Evolutionary conservation across 1,140 invertebrate species (phyloP), one percentile per base, ranked within the genome.

Genomic region (Alviniconcha marisindica): DNA sequence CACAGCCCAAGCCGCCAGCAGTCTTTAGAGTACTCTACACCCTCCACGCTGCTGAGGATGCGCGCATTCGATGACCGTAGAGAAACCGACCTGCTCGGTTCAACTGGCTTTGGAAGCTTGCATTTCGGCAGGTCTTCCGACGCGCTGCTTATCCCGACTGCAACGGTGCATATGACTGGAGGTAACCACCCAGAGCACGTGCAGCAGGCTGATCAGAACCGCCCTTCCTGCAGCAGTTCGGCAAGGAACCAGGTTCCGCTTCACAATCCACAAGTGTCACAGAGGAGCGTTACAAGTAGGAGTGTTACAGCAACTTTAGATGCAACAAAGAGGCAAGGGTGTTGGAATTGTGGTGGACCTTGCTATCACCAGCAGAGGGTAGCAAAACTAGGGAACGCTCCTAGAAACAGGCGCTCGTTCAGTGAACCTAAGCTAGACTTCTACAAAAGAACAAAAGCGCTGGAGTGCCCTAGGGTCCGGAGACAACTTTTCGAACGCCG

Each of bases 131-230:
- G 33, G 12, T 28, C 56, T n/a, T 44, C 78, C 2, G 69, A 71
- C 10, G 12, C 38, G 31, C 7, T 78, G 1, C 28, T 44, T 28
- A 44, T 36, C 24, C 36, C 56, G 5, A 24, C 56, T 2, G n/a
- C 38, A 15, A 21, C 24, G 18, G 31, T 71, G 1, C 69, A 71
- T 7, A 80, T 80, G 78, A 3, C 36, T 10, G 56, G 38, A 28
- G 78, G 78, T 28, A 76, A 76, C n/a, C 78, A 66, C 78, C 78
- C 78, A n/a, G 78, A 80, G 18, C 56, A 63, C 15, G 56, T 66
- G 15, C 56, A 33, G 24, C 60, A 80, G 56, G 78, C 60, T 42
- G 78, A 66, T 15, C 56, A 28, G 18, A 44, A 66, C n/a, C 78
- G 54, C n/a, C 78, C 78, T 38, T 42, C 38, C 15, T 66, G 38